Base-by-base conservation (phyloP, 2,113 vertebrate genomes). In the Deroptyus accipitrinus region DNA sequence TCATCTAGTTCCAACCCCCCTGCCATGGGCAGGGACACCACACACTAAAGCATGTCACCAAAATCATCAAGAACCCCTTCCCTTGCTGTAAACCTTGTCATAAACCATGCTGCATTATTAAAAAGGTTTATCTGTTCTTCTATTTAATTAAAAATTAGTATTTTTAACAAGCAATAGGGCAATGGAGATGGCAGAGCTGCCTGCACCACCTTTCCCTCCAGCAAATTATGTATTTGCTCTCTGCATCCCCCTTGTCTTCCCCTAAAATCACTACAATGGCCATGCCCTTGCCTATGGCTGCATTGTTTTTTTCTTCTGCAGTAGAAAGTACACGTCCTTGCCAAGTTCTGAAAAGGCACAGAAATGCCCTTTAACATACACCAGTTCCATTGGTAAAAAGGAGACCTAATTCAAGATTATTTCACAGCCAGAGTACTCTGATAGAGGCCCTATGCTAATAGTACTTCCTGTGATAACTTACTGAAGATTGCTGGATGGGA, bases 171-270 rank as follows among this genome's bases (percentile, higher is more conserved):
- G 54, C 35, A 62, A 42, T 42, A 77, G 16, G 27, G 59, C 16
- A 78, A 59, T 5, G 1, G 10, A 78, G 69, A 51, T 42, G 18
- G 68, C 55, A 63, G 51, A 77, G 64, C 31, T 81, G 17, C 28
- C 46, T 27, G 39, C 28, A 49, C n/a, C 3, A 4, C 25, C 46
- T 13, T 8, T 3, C 24, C 6, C 13, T 16, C 15, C 1, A 2
- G 42, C 18, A 74, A 86, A 44, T 37, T 48, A 54, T 70, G 18
- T 66, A 46, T 61, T 74, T 90, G 61, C 24, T 86, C 69, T 54
- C 39, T 70, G 41, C 72, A 80, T 39, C 31, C 25, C 22, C 17
- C 19, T 13, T 27, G 12, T 8, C 75, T 77, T 72, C 16, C 68
- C 76, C 61, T 70, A 74, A 61, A 88, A 46, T 13, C 33, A 68